Conservation (phyloP, 2,113 vertebrate species). For the Myrmecophaga tridactyla region DNA sequence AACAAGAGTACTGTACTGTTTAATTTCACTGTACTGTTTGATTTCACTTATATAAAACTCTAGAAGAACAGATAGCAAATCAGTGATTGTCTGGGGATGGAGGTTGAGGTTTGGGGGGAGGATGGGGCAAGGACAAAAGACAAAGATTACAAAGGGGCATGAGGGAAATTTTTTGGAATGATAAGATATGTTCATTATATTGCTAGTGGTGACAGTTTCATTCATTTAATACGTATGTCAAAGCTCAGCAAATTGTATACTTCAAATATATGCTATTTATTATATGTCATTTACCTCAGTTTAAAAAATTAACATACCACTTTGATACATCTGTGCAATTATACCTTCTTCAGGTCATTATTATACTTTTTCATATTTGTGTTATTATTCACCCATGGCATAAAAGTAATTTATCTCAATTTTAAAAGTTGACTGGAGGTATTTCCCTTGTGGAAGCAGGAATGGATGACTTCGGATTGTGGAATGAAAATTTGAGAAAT, state of each 20-base stretch:
- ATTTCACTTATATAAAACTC: background rate
- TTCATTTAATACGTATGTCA: background rate
- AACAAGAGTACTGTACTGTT: background rate
- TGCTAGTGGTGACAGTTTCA: background rate
- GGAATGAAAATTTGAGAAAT: background rate
- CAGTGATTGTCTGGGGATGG: background rate
- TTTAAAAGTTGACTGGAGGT: background rate
- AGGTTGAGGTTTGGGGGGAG: too few species aligned
- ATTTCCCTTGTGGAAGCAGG: background rate
- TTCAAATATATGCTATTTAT: background rate
- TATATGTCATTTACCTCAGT: background rate
- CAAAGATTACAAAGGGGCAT: background rate
- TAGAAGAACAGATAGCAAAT: slow-evolving; percentile 2
- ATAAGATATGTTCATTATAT: background rate
- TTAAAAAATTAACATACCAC: background rate
- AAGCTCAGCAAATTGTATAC: background rate
- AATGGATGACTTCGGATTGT: background rate
- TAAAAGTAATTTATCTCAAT: background rate
- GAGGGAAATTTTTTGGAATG: background rate
- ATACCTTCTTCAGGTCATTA: background rate
- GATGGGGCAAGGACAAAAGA: background rate
- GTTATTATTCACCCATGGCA: background rate
- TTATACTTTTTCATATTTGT: background rate
- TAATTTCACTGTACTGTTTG: background rate
- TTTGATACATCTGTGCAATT: background rate